phyloP scores from a whole-genome alignment of 2,797 vertebrate species.

The Crocodylus rhombifer region DNA sequence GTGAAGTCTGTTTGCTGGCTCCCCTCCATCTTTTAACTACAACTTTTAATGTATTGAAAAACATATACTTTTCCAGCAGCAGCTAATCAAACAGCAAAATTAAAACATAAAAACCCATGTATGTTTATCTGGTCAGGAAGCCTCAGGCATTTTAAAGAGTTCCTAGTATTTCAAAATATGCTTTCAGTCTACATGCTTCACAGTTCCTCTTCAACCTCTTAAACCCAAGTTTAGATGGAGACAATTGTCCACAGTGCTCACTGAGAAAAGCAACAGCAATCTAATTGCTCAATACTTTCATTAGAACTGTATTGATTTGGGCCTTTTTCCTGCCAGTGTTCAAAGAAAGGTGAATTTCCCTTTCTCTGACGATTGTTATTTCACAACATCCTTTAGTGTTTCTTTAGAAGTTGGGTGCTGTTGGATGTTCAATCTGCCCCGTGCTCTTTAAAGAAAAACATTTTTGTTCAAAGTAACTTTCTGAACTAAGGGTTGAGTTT shows the following conservation, averaged over 20 bases:
- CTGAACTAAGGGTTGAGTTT: not conserved
- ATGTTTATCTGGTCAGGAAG: not conserved
- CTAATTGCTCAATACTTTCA: slow-evolving; percentile 68
- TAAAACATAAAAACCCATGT: not conserved
- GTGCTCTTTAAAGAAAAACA: not conserved
- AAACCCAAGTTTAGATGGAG: slow-evolving; percentile 58
- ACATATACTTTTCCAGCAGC: not conserved
- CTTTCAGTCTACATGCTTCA: slow-evolving; percentile 23
- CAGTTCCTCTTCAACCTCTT: slow-evolving; percentile 65
- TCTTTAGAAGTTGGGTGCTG: slow-evolving; percentile 15
- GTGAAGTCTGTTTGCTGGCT: not conserved
- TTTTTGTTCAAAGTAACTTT: not conserved
- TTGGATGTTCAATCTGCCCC: not conserved
- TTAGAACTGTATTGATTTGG: slow-evolving; percentile 34
- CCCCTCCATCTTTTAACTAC: not conserved
- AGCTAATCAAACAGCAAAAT: not conserved
- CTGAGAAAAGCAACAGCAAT: slow-evolving; percentile 58
- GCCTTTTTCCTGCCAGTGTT: slow-evolving; percentile 28
- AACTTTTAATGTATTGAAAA: too few relatives aligned
- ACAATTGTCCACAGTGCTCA: slow-evolving; percentile 24
- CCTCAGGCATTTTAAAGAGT: slow-evolving; percentile 25
- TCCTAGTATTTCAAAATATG: slow-evolving; percentile 28
- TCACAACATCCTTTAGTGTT: not conserved
- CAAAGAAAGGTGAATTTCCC: slow-evolving; percentile 42
- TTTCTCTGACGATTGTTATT: slow-evolving; percentile 35